Conservation (phyloP, 1,140 invertebrate genomes). For the Oscheius sp. region DNA sequence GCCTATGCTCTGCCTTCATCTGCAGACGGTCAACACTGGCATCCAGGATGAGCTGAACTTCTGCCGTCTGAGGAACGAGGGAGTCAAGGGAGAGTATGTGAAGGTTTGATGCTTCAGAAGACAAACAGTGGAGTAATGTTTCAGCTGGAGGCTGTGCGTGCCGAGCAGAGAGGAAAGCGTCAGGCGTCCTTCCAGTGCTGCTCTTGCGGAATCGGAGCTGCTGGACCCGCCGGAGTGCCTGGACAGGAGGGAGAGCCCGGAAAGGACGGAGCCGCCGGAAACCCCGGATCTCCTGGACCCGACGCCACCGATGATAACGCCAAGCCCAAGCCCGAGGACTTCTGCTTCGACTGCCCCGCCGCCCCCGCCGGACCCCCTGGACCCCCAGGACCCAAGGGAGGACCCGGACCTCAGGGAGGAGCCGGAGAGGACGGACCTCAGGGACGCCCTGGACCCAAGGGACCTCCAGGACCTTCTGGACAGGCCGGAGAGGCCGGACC, state of each 20-base stretch:
- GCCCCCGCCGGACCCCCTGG: constrained; percentile 25
- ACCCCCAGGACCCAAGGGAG: constrained; percentile 34
- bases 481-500: constrained; percentile 35
- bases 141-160: not conserved
- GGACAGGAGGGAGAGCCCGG: constrained; percentile 38
- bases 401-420: constrained; percentile 30
- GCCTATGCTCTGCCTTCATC: constrained; percentile 52
- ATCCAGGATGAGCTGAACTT: constrained; percentile 36
- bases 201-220: constrained; percentile 39
- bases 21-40: constrained; percentile 31
- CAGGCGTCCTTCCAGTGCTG: constrained; percentile 32
- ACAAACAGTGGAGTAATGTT: not conserved
- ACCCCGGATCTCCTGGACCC: constrained; percentile 34
- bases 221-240: constrained; percentile 37
- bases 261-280: constrained; percentile 37
- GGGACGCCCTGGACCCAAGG: constrained; percentile 32
- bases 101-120: not conserved
- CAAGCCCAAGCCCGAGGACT: constrained; percentile 32
- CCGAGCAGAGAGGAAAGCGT: constrained; percentile 23
- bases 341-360: constrained; percentile 43
- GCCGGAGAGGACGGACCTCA: constrained; percentile 25
- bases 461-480: constrained; percentile 34
- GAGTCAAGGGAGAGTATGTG: constrained; percentile 23
- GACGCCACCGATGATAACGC: constrained; percentile 29
- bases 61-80: constrained; percentile 12